Base-by-base conservation (phyloP, 2,888 invertebrate genomes). In the Diplazon laetatorius region DNA sequence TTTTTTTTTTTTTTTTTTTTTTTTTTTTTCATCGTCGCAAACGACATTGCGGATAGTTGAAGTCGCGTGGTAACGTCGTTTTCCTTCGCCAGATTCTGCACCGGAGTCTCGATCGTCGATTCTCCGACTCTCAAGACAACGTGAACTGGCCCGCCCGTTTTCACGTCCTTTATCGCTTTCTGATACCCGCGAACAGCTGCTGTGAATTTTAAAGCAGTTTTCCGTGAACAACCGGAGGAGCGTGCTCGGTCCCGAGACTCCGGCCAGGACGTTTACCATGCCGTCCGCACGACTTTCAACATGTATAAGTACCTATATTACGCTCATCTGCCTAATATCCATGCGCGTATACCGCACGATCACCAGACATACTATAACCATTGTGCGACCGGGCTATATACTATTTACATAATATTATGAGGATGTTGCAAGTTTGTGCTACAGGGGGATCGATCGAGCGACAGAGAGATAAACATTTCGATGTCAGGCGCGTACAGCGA, bases 141-240 rank as follows among this genome's bases (percentile, higher is more conserved):
- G 57, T 55, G 60, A 55, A 44, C 44, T 44, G 6, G 39, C 30
- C 30, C 52, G 71, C 39, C 70, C 57, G 65, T 75, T 78, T 66
- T 66, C 75, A 66, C 78, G 70, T 55, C 44, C 74, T 70, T 46
- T 66, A 78, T 78, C 78, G 78, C 74, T 78, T 75, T 78, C 70
- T 78, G 70, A 78, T 78, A 78, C 74, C 78, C 65, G 46, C 66
- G 39, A 66, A 75, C 74, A 75, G 65, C 70, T 66, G 78, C 70
- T 50, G 60, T 70, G 74, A 74, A 78, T 78, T 75, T 78, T 59
- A 55, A 75, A 75, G 74, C 59, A 62, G 57, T 66, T 44, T 30
- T 16, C 4, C 44, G 52, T 52, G 6, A 25, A 25, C 6, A 10
- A 55, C 39, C 16, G 14, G 25, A 25, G 30, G 66, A 55, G 30